Base-by-base conservation (phyloP, 2,113 vertebrate genomes). In the Catharus minimus region DNA sequence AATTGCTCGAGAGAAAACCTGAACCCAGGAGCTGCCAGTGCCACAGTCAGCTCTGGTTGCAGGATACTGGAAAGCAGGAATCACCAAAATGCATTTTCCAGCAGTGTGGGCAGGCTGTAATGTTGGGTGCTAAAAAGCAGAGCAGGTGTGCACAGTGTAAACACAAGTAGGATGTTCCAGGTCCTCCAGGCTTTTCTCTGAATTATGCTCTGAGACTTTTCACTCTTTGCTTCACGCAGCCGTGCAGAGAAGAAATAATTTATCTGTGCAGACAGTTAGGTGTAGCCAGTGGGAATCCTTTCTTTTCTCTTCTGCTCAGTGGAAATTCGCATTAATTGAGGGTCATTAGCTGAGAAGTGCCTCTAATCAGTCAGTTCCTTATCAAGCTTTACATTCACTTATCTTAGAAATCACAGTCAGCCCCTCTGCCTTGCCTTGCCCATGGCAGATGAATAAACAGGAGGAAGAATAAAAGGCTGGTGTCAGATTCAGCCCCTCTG, bases 271-370 rank as follows among this genome's bases (percentile, higher is more conserved):
- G 85, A 60, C 65, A 86, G 64, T 39, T 38, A 11, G 22, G 39
- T 32, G 39, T 13, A 83, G 56, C 68, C 82, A 74, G 80, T 32
- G 72, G 82, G 61, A 78, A 86, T 83, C 76, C 73, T 30, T 86
- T 60, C 17, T 89, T 83, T 86, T 71, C 82, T 75, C 75, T 75
- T 88, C 52, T 10, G 18, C 17, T 81, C 61, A 3, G 9, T 60
- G 39, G 56, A 68, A 69, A 90, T 94, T 67, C 94, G 41, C 83
- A 78, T 90, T 92, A 90, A 95, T 86, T 93, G 92, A 72, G 0
- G 8, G 41, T 86, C 69, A 83, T 95, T 95, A 95, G 90, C 60
- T 90, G 69, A 81, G 88, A 95, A 94, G 57, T 86, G 57, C 32
- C 62, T 88, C 46, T 84, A 86, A 86, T 94, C 69, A 67, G 52